Base-by-base conservation (phyloP, 2,113 vertebrate species). In the Oryzias curvinotus region DNA sequence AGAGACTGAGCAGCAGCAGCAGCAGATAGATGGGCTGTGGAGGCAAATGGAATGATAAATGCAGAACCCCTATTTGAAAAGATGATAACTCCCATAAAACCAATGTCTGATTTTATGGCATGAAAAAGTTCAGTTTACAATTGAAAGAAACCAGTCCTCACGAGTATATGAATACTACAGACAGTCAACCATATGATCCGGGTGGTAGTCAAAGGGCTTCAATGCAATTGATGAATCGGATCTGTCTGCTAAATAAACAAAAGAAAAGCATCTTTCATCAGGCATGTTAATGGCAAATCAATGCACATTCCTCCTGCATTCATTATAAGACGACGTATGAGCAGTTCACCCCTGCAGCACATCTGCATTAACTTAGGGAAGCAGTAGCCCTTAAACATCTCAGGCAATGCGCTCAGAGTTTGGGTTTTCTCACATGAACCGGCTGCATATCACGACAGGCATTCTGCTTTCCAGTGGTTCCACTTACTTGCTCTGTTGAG, bases 401-500 rank as follows among this genome's bases (percentile, higher is more conserved):
- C 83, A 72, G 63, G 75, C 90, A 91, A 90, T 88, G 17, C 75
- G 89, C 90, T 94, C 70, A 95, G 86, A 92, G 93, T 77, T 95
- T 85, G 84, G 87, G 78, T 59, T 90, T 85, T 68, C 90, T 91
- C 94, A 94, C 94, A 96, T 93, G 93, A 93, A 94, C 94, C 88
- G 93, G 89, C 84, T 66, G 87, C 91, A 81, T 88, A 84, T 85
- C 90, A 92, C 73, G 90, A 71, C 87, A 91, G 91, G 88, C 91
- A 93, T 94, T 93, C 93, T 90, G 89, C 91, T 83, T 81, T 91
- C 93, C 92, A 87, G 83, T 43, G 57, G 26, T 85, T 19, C 92
- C 89, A 99, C 97, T 99, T 97, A 99, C 96, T 98, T 96, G 95
- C 94, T 96, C 91, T 95, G 92, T 62, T 92, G 92, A 89, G 93